Evolutionary conservation across 2,797 vertebrate genomes (phyloP), one percentile per base, ranked within the genome.

Genomic region (Pachyuromys duprasi): DNA sequence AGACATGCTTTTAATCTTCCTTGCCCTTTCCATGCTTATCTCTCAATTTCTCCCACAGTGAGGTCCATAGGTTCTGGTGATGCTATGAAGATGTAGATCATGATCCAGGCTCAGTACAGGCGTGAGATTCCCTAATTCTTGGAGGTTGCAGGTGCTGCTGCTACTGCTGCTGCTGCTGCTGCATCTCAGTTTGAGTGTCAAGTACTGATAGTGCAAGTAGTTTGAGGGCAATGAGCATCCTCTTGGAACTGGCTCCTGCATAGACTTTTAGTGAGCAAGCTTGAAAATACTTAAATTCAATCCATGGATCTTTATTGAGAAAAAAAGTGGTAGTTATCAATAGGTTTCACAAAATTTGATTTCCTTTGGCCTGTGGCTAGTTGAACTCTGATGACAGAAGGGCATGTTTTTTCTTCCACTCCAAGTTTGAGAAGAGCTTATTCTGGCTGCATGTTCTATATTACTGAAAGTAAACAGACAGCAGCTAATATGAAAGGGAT

Each of bases 1-100:
- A 95, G 92, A 96, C 86, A 81, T 94, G 91, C 60, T 80, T 81
- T 92, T 94, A 2, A 20, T 90, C 62, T 65, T 6, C 5, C 3
- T 26, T 65, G 76, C 1, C 4, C 8, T 63, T 26, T 18, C 33
- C 26, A 5, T 42, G 0, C 78, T 90, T 36, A 12, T 18, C 9
- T 13, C 12, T 6, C 13, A 8, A 28, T 2, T 33, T 72, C 3
- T 36, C 14, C 6, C n/a, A 31, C 17, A 2, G 7, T 1, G 13
- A 28, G 6, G 13, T 60, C 2, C 5, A 2, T 79, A 57, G 4
- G 0, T 0, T 31, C 24, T 33, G 39, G 14, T 63, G 42, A 22
- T n/a, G 63, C 55, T 60, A 26, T 31, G 26, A n/a, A n/a, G 33
- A 57, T 8, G 28, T 3, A 1, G 18, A 31, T 39, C 6, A 36